phyloP scores from a whole-genome alignment of 2,113 vertebrate genomes.

The Antechinus flavipes region DNA sequence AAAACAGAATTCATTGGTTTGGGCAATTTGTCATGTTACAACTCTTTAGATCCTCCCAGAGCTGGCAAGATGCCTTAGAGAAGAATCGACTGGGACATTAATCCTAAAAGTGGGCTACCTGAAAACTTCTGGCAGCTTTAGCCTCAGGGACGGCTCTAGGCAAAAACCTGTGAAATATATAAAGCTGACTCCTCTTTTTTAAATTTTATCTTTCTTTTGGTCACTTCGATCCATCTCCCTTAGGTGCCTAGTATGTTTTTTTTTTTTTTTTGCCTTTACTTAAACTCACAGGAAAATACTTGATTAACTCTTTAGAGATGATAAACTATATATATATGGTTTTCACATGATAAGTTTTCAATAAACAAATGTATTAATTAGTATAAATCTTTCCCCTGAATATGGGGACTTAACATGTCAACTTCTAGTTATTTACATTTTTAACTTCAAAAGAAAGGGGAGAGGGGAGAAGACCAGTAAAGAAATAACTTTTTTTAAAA shows the following conservation, averaged over 20 bases:
- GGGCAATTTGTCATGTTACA: neutral
- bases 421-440: constrained; percentile 11
- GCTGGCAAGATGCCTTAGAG: neutral
- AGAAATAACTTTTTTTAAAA: neutral
- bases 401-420: constrained; percentile 14
- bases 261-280: neutral
- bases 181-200: neutral
- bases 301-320: neutral
- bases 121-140: neutral
- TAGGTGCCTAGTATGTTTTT: neutral
- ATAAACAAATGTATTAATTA: neutral
- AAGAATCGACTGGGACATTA: neutral
- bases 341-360: neutral
- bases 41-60: neutral
- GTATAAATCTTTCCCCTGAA: neutral
- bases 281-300: neutral
- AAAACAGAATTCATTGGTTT: neutral
- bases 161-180: neutral
- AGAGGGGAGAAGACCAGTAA: neutral
- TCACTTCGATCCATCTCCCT: neutral
- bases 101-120: constrained; percentile 27
- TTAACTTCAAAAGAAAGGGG: no score
- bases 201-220: neutral
- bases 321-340: neutral
- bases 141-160: neutral